Percentiles rank a stretch among this genome's conserved stretches.
phyloP scores from a whole-genome alignment of 2,888 invertebrate species.

The Parnassius mnemosyne region DNA sequence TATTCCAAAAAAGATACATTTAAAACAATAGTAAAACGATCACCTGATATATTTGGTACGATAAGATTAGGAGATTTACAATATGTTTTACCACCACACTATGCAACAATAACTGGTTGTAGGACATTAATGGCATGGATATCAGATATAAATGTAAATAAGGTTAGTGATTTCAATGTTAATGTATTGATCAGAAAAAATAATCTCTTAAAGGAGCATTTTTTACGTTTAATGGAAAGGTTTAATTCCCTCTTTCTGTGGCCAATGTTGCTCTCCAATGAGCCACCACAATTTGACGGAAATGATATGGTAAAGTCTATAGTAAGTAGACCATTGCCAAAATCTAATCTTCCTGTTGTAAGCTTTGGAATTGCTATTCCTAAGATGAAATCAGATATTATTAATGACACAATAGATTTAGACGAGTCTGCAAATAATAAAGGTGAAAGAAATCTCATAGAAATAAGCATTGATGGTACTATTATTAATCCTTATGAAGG shows the following conservation, averaged over 20 bases:
- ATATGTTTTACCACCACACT: slow-evolving; percentile 60
- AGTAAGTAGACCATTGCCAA: slow-evolving; percentile 8
- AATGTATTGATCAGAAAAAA: slow-evolving; percentile 43
- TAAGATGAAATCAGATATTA: background rate
- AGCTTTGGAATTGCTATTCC: slow-evolving; percentile 9
- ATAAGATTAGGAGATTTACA: slow-evolving; percentile 32
- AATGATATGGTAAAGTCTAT: slow-evolving; percentile 3
- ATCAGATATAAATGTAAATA: slow-evolving; percentile 28
- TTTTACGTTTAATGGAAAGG: slow-evolving; percentile 47
- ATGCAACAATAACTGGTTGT: slow-evolving; percentile 58
- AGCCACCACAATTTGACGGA: slow-evolving; percentile 21
- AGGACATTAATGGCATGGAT: slow-evolving; percentile 50
- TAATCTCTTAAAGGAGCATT: slow-evolving; percentile 41
- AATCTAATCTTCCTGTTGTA: slow-evolving; percentile 1
- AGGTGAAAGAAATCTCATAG: slow-evolving; percentile 12
- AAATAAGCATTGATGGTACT: slow-evolving; percentile 1
- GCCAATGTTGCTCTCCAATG: slow-evolving; percentile 58
- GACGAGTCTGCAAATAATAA: slow-evolving; percentile 8
- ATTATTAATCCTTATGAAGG: background rate
- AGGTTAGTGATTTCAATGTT: slow-evolving; percentile 33
- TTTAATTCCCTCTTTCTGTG: slow-evolving; percentile 56
- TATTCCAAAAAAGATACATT: slow-evolving; percentile 50
- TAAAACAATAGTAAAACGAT: slow-evolving; percentile 30
- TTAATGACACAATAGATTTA: slow-evolving; percentile 22
- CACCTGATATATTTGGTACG: slow-evolving; percentile 57